A percentile compares a stretch with the other conserved stretches of the same genome.
Evolutionary conservation across 2,113 vertebrate species (phyloP).

Genomic region (Serilophus lunatus): DNA sequence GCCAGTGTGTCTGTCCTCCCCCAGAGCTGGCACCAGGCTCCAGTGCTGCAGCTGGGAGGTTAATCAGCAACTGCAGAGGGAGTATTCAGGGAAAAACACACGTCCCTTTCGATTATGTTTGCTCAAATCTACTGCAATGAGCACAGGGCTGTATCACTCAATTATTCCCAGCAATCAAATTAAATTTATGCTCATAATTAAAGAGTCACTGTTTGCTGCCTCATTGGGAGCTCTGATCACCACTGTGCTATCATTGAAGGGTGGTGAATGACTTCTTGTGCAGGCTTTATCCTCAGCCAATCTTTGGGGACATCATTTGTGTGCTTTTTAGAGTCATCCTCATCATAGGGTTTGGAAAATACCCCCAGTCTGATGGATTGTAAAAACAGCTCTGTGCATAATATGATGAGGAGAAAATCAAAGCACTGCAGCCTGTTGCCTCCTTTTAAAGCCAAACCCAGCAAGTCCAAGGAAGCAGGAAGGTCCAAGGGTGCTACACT

Average conservation of each 20-base stretch:
- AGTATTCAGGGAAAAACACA: neutral
- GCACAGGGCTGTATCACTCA: neutral
- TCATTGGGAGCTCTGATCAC: neutral
- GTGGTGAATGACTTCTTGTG: neutral
- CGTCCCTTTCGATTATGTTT: slow-evolving; percentile 4
- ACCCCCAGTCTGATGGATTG: neutral
- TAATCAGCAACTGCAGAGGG: neutral
- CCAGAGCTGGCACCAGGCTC: neutral
- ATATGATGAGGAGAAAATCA: neutral
- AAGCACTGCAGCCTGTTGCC: neutral
- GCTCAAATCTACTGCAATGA: neutral
- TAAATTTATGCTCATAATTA: slow-evolving; percentile 8
- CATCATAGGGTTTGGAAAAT: neutral
- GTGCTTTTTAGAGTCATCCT: neutral
- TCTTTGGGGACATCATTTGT: neutral
- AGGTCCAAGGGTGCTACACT: neutral
- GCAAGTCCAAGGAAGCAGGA: neutral
- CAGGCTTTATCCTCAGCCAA: neutral
- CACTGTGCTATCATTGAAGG: neutral
- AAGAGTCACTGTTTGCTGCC: neutral
- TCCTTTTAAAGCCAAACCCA: neutral
- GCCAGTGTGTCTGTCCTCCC: neutral
- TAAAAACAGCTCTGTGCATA: neutral
- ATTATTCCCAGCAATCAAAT: slow-evolving; percentile 43
- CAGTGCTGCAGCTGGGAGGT: neutral